Conservation (phyloP, 2,797 vertebrate species). For the Fratercula arctica region DNA sequence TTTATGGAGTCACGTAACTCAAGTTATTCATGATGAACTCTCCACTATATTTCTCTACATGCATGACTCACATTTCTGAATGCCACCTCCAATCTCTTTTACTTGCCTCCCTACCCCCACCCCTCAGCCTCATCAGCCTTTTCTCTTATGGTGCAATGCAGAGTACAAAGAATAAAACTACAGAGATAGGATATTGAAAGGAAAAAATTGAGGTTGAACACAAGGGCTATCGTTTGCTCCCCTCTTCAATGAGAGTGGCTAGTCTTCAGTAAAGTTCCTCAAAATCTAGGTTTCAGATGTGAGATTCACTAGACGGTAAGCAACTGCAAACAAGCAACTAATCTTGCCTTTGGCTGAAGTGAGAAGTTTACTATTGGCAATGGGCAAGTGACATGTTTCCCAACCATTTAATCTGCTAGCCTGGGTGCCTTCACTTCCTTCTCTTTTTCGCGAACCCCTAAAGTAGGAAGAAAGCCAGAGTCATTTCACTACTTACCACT, state of each 20-base stretch:
- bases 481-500: neutral
- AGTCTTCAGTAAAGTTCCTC: neutral
- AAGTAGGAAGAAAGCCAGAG: neutral
- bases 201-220: neutral
- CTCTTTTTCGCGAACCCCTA: neutral
- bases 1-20: conserved; percentile 18
- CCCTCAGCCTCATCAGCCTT: neutral
- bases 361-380: neutral
- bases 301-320: neutral
- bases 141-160: neutral
- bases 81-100: neutral
- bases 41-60: neutral
- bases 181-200: neutral
- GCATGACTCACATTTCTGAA: conserved; percentile 31
- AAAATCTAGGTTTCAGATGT: neutral
- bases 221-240: neutral
- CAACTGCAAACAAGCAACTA: neutral
- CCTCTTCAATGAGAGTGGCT: neutral
- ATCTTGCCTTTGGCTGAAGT: neutral
- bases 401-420: neutral
- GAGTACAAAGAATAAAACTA: neutral
- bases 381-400: neutral
- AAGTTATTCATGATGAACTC: neutral
- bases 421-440: neutral
- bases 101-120: neutral